Conservation (phyloP, 2,113 vertebrate species). For the Astur gentilis region DNA sequence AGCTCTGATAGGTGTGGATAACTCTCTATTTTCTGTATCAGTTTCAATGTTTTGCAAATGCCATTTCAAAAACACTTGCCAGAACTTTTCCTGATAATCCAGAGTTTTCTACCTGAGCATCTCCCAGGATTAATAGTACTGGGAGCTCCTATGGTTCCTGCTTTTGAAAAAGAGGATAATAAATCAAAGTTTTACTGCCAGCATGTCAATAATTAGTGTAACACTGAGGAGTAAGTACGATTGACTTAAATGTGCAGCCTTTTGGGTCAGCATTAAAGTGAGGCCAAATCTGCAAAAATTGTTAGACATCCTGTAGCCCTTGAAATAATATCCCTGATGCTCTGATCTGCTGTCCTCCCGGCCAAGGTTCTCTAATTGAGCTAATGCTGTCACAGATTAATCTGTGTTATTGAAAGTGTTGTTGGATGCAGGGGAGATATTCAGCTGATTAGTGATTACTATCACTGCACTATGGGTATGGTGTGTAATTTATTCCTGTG, state of each 20-base stretch:
- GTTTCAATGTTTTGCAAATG: background rate
- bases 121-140: background rate
- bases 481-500: background rate
- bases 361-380: background rate
- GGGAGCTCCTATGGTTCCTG: fast-evolving
- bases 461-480: background rate
- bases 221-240: background rate
- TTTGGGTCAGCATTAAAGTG: background rate
- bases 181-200: background rate
- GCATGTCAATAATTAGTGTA: background rate
- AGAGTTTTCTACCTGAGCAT: background rate
- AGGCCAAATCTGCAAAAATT: background rate
- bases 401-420: background rate
- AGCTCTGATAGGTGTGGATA: background rate
- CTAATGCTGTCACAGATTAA: background rate
- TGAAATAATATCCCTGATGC: background rate
- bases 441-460: background rate
- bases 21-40: background rate
- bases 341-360: background rate
- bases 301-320: background rate
- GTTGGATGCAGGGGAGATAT: background rate
- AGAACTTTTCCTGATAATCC: background rate
- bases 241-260: background rate
- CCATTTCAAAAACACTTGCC: background rate
- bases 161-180: background rate